A percentile compares a stretch with the other conserved stretches of the same genome.
These are phyloP conservation scores for Leptopilina syphax DNA, from an alignment of 2,888 invertebrate genomes.

Conservation along the genomic window DNA sequence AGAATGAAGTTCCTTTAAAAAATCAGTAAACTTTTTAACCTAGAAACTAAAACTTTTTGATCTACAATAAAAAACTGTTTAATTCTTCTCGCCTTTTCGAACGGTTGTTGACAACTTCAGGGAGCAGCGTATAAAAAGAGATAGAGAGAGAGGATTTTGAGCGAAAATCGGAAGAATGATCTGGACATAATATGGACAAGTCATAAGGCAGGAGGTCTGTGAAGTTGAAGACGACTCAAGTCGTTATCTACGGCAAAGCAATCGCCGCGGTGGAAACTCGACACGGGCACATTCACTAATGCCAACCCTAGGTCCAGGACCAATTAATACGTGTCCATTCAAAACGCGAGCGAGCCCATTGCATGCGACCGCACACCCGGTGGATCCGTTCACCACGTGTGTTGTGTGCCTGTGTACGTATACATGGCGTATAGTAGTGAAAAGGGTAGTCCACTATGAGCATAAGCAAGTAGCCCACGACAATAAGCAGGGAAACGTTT, in stretches of 20 bases:
- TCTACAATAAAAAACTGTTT: too few species aligned
- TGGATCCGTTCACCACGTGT: constrained; percentile 41
- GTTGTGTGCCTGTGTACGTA: constrained; percentile 5
- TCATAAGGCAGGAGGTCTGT: constrained; percentile 46
- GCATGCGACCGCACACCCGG: constrained; percentile 54
- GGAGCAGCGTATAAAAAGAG: constrained; percentile 1
- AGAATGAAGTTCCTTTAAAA: too few species aligned
- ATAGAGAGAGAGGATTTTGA: constrained; percentile 38
- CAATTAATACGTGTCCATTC: constrained; percentile 75
- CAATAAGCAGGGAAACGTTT: constrained; percentile 75
- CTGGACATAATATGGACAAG: constrained; percentile 29
- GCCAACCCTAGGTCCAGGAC: constrained; percentile 70
- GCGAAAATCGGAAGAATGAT: constrained; percentile 19
- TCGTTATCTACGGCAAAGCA: constrained; percentile 52
- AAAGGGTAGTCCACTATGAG: constrained; percentile 69
- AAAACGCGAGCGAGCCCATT: constrained; percentile 62
- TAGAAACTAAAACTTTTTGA: too few species aligned
- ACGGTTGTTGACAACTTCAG: too few species aligned
- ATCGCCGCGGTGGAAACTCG: constrained; percentile 74
- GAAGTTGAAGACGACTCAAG: constrained; percentile 42
- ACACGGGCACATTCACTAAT: constrained; percentile 75
- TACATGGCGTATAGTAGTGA: constrained; percentile 54
- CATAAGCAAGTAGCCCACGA: constrained; percentile 70
- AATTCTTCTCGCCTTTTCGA: too few species aligned
- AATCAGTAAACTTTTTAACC: too few species aligned